These are phyloP conservation scores for Lacanobia oleracea DNA, from an alignment of 2,888 invertebrate genomes.

Conservation along the genomic window DNA sequence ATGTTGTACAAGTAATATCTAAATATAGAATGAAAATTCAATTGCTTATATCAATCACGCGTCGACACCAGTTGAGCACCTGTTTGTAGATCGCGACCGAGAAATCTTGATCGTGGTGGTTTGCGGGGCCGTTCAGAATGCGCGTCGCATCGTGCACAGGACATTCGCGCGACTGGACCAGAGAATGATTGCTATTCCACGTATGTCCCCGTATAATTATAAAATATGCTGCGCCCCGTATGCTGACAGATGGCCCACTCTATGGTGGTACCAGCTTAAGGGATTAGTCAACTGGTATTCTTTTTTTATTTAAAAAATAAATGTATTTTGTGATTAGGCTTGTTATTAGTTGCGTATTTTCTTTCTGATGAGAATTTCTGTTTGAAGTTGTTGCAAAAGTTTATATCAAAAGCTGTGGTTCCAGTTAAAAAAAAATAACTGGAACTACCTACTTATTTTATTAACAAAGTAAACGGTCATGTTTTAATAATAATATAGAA, in stretches of 20 bases:
- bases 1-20: slow-evolving; percentile 66
- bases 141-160: slow-evolving; percentile 79
- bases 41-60: slow-evolving; percentile 71
- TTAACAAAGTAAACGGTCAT: neutral
- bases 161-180: slow-evolving; percentile 81
- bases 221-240: slow-evolving; percentile 81
- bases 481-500: neutral
- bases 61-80: slow-evolving; percentile 76
- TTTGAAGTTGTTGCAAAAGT: neutral
- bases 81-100: slow-evolving; percentile 87
- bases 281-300: slow-evolving; percentile 43
- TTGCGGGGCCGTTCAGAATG: slow-evolving; percentile 79
- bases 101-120: slow-evolving; percentile 81
- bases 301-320: neutral
- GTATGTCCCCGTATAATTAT: slow-evolving; percentile 83
- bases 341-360: neutral
- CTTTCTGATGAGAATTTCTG: neutral
- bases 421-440: too few relatives aligned
- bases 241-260: slow-evolving; percentile 83
- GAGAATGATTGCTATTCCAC: slow-evolving; percentile 80
- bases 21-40: slow-evolving; percentile 68
- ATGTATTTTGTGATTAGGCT: neutral
- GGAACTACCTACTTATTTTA: too few relatives aligned
- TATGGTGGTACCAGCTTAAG: slow-evolving; percentile 62
- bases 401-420: too few relatives aligned